These are phyloP conservation scores for Xenopus tropicalis DNA, from an alignment of 2,113 vertebrate genomes.

Conservation along the genomic window DNA sequence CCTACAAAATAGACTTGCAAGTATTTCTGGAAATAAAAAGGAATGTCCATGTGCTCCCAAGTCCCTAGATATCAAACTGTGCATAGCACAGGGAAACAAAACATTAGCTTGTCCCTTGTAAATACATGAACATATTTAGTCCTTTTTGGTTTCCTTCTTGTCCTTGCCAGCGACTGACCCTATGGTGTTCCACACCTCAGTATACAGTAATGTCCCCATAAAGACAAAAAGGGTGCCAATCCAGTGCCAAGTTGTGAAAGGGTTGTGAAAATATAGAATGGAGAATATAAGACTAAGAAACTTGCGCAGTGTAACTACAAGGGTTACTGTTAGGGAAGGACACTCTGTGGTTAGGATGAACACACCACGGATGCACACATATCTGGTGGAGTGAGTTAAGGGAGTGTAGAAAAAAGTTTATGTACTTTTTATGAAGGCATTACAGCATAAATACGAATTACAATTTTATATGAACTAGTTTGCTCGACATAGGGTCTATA, in stretches of 20 bases:
- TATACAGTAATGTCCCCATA: slow-evolving; percentile 86
- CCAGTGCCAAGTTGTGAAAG: slow-evolving; percentile 96
- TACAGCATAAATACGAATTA: no score
- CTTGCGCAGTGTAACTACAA: slow-evolving; percentile 93
- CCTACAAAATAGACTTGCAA: no score
- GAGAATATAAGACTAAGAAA: slow-evolving; percentile 97
- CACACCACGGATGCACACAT: slow-evolving; percentile 90
- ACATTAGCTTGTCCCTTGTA: neutral
- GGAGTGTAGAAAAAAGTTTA: slow-evolving; percentile 1
- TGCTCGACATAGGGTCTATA: no score
- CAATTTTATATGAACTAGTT: no score
- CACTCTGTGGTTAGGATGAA: slow-evolving; percentile 96
- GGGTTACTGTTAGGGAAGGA: slow-evolving; percentile 88
- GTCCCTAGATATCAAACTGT: no score
- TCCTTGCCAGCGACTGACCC: slow-evolving; percentile 47
- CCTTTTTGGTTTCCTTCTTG: slow-evolving; percentile 61
- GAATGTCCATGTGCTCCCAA: no score
- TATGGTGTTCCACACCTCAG: slow-evolving; percentile 80
- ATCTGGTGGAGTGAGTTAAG: slow-evolving; percentile 67
- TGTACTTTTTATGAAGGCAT: no score
- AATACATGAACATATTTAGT: slow-evolving; percentile 51
- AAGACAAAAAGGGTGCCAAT: slow-evolving; percentile 85
- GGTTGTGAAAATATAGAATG: slow-evolving; percentile 90
- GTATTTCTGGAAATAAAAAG: no score
- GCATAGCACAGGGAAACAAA: neutral